Base-by-base conservation (phyloP, 2,113 vertebrate genomes). In the Falco punctatus region DNA sequence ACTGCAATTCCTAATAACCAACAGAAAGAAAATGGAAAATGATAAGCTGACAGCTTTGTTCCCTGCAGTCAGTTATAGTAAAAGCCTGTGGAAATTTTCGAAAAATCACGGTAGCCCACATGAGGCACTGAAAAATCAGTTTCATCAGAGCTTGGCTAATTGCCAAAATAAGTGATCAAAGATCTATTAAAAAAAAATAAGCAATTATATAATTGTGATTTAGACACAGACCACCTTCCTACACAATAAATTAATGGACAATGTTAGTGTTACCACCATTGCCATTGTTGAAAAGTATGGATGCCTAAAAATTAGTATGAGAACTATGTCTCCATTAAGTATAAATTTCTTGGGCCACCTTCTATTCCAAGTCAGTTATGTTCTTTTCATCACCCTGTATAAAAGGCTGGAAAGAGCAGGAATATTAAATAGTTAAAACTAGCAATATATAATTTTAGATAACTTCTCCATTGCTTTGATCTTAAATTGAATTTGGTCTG, bases 401-500 rank as follows among this genome's bases (percentile, higher is more conserved):
- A 93, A 90, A 94, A 90, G 71, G 27, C 84, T 80, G 78, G 51
- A 82, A 81, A 65, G 27, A 89, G 28, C 32, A 77, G n/a, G 48
- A 83, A 67, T 67, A 51, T 70, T 93, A 55, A 82, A 95, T 7
- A 95, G 46, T 91, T 92, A 82, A 87, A 94, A 94, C 46, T 32
- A 74, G 66, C 26, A 78, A 54, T 35, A 83, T 24, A 78, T 92
- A 94, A 96, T 96, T 95, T 90, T 64, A 95, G 81, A 93, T 96
- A 95, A 93, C 18, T 95, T 44, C 49, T 77, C 67, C 71, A 74
- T 2, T 52, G 89, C 95, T 97, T 97, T 96, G 93, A 97, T 95
- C 91, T 92, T 92, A 95, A 95, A 95, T 97, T 95, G 90, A 95
- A 93, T 95, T 97, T 51, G 55, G 44, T 55, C 66, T 72, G 54